Base-by-base conservation (phyloP, 2,888 invertebrate genomes). In the Spodoptera exigua region DNA sequence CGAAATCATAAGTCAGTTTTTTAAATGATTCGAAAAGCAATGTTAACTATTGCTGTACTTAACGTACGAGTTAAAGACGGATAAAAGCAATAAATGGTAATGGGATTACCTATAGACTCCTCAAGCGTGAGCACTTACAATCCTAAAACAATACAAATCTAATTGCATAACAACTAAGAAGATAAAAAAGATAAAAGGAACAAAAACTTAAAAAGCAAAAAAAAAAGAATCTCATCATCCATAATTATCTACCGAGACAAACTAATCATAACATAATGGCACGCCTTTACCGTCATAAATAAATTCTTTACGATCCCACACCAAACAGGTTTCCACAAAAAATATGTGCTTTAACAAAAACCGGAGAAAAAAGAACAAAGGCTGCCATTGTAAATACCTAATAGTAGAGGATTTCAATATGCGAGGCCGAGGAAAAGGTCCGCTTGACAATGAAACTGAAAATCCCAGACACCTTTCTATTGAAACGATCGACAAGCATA, bases 261-360 rank as follows among this genome's bases (percentile, higher is more conserved):
- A 87, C 87, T 86, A 88, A 89, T 90, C 86, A 88, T 88, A 89
- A 87, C 77, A 88, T 90, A 91, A 91, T 87, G 85, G 79, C 83
- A 82, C 87, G 86, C 87, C 87, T 89, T 84, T 77, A 72, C 77
- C 81, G 79, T 77, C 85, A 84, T 86, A 90, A 87, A 88, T 89
- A 87, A 87, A 80, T 81, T 71, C 81, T 82, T 85, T 84, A 87
- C 77, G 85, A 84, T 83, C 78, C 84, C 81, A 79, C 80, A 82
- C 84, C 80, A 79, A 72, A 83, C 81, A 80, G 81, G 83, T 84
- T 80, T 67, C 48, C 71, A 83, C 82, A 86, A 88, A 87, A 89
- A 88, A 86, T 81, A 85, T 84, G 74, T 85, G 83, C 80, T 79
- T 63, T 60, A 59, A 78, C 78, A 80, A 80, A 81, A 80, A 74